phyloP scores from a whole-genome alignment of 2,797 vertebrate genomes.

The Squalus acanthias region DNA sequence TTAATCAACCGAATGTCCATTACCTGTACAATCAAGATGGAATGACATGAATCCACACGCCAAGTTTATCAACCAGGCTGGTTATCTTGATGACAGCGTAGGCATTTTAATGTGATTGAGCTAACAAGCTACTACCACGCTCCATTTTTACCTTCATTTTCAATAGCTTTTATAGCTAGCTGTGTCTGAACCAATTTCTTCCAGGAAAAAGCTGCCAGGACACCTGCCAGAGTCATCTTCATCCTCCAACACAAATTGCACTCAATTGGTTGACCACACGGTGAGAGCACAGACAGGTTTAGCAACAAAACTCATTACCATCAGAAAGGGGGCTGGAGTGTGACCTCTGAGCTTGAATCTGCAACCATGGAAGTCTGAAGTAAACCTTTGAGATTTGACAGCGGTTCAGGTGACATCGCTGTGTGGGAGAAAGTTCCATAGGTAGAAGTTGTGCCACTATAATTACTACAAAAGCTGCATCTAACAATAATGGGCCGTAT shows the following conservation, averaged over 20 bases:
- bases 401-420: background rate
- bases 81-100: no score
- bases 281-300: background rate
- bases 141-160: background rate
- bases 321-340: background rate
- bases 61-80: background rate
- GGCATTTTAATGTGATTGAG: background rate
- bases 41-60: background rate
- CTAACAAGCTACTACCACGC: background rate
- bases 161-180: background rate
- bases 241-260: background rate
- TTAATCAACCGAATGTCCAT: background rate
- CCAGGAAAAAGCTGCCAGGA: background rate
- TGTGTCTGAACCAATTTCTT: background rate
- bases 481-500: background rate
- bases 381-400: conserved; percentile 5
- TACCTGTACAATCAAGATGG: background rate
- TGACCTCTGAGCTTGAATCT: background rate
- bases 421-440: background rate
- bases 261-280: background rate
- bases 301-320: background rate
- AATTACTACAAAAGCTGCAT: background rate
- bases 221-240: background rate
- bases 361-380: background rate
- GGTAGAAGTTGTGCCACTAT: background rate